Percentiles rank a stretch among this genome's conserved stretches.
phyloP scores from a whole-genome alignment of 2,888 invertebrate genomes.

The Dioctria rufipes region DNA sequence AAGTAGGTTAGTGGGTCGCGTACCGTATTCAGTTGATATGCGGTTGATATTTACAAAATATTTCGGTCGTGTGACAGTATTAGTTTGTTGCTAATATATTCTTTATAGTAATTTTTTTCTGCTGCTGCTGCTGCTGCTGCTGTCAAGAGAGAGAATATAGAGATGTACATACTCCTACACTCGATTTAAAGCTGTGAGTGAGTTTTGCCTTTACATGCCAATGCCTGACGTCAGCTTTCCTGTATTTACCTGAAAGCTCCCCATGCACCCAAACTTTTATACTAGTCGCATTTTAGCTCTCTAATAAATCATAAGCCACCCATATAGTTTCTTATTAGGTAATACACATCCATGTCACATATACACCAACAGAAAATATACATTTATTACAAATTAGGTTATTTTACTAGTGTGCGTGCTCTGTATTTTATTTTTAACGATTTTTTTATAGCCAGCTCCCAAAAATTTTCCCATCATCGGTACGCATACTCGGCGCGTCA shows the following conservation, averaged over 20 bases:
- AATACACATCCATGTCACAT: conserved; percentile 12
- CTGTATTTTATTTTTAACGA: conserved; percentile 44
- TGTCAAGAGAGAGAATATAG: too few relatives aligned
- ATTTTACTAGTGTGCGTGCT: conserved; percentile 8
- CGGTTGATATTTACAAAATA: conserved; percentile 54
- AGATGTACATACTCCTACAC: conserved; percentile 10
- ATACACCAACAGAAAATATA: not conserved
- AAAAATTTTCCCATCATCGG: conserved; percentile 18
- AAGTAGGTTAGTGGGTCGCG: conserved; percentile 87
- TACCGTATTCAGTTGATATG: conserved; percentile 51
- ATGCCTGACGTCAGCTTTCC: conserved; percentile 1
- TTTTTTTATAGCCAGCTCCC: conserved; percentile 50
- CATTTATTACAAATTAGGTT: conserved; percentile 37
- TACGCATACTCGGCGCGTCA: conserved; percentile 31
- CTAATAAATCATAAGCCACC: conserved; percentile 61
- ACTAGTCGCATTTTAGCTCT: conserved; percentile 56
- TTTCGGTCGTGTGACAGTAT: not conserved
- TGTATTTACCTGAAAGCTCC: conserved; percentile 35
- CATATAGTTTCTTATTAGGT: conserved; percentile 56
- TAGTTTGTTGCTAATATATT: not conserved
- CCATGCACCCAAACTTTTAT: conserved; percentile 19
- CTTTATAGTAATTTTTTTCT: too few relatives aligned
- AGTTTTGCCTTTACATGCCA: not conserved
- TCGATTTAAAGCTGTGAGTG: not conserved
- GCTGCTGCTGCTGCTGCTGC: too few relatives aligned